Evolutionary conservation across 2,797 vertebrate species (phyloP), one percentile per base, ranked within the genome.

Genomic region (Sphenopsis melanotis): DNA sequence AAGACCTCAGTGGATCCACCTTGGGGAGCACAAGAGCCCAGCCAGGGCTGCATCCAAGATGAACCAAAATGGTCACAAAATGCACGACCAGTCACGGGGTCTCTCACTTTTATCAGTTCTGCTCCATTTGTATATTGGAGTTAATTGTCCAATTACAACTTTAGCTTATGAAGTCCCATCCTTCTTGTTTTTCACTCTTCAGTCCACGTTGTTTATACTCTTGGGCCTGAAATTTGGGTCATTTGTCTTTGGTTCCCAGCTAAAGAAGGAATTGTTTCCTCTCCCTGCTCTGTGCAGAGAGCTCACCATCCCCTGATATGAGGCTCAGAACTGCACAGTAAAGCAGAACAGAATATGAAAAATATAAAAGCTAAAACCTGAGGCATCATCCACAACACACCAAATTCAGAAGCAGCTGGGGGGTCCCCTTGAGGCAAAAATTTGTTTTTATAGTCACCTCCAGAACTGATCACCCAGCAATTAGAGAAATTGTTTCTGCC

Each of bases 21-120:
- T 39, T 39, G 18, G 57, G 37, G 27, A 60, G 12, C 12, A 29
- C 36, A 10, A 60, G 57, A 60, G 12, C 57, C 26, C 57, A 29
- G 57, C 26, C 18, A 39, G n/a, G 22, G n/a, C 55, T 36, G 10
- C 57, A 39, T 18, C 57, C 57, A 60, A 15, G 6, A 20, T 39
- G 57, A 39, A 20, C 36, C 9, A 39, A 39, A 60, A 60, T 21
- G 26, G 26, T 7, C 57, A 7, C 36, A 20, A 29, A 60, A 39
- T 60, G 26, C 36, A 39, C 3, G 8, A 10, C 12, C 0, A 0
- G 4, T 7, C 26, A 20, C 1, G 0, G 2, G 9, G 9, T 10
- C 57, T 60, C 26, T 10, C 57, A 7, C 18, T 10, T 19, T 7
- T 3, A 39, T 39, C 2, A 29, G 18, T 5, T 60, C 12, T 39